phyloP scores from a whole-genome alignment of 2,888 invertebrate species.

The Eristalis pertinax region DNA sequence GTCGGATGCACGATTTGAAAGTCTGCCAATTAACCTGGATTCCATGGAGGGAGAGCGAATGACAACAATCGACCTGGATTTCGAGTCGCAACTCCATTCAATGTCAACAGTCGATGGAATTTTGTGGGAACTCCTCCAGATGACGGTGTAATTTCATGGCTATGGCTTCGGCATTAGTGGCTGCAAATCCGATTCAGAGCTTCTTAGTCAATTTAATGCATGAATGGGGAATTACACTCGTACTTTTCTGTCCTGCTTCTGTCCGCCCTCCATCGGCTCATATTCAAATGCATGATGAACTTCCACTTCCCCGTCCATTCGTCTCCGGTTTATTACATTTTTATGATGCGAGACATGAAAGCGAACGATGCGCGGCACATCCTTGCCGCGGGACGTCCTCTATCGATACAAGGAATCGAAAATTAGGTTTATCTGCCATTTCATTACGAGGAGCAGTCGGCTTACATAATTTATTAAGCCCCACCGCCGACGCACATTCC shows the following conservation, averaged over 20 bases:
- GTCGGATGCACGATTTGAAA: neutral
- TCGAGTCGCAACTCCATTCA: constrained; percentile 24
- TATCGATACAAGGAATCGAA: constrained; percentile 63
- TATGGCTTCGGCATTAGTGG: constrained; percentile 53
- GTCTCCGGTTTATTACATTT: constrained; percentile 58
- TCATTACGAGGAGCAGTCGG: constrained; percentile 38
- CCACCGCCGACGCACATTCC: constrained; percentile 30
- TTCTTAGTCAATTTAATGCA: constrained; percentile 79
- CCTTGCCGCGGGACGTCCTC: constrained; percentile 27
- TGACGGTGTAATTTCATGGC: constrained; percentile 38
- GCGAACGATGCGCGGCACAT: constrained; percentile 45
- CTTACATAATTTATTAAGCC: constrained; percentile 59
- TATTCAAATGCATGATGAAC: constrained; percentile 49
- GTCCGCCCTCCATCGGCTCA: neutral
- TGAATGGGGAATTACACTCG: constrained; percentile 79
- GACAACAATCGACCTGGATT: constrained; percentile 37
- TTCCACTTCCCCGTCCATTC: neutral
- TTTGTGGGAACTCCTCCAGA: constrained; percentile 53
- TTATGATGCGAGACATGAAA: constrained; percentile 67
- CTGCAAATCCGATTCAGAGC: constrained; percentile 62
- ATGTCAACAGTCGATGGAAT: constrained; percentile 45
- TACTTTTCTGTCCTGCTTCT: constrained; percentile 72
- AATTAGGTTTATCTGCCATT: constrained; percentile 68
- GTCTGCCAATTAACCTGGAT: constrained; percentile 67
- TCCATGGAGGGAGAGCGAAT: neutral